These are phyloP conservation scores for Zaprionus africanus DNA, from an alignment of 1,140 invertebrate species.

Conservation along the genomic window DNA sequence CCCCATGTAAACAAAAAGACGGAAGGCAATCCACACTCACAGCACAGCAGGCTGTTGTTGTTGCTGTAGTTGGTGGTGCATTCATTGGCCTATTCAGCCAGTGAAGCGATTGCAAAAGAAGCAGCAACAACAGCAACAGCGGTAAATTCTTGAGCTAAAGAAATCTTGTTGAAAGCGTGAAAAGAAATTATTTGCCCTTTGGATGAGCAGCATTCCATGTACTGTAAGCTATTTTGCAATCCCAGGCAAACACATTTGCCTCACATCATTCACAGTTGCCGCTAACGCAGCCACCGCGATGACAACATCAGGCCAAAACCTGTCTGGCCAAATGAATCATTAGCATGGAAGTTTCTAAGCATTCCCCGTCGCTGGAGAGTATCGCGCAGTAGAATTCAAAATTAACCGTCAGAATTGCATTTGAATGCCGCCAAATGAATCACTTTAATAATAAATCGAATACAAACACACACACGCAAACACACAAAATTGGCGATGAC, in stretches of 20 bases:
- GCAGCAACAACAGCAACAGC: constrained; percentile 28
- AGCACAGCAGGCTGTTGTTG: constrained; percentile 32
- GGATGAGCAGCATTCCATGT: constrained; percentile 30
- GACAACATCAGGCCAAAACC: constrained; percentile 47
- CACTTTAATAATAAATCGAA: neutral
- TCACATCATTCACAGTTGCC: constrained; percentile 62
- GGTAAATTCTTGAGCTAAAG: constrained; percentile 74
- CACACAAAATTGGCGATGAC: constrained; percentile 14
- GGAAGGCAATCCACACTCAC: constrained; percentile 6
- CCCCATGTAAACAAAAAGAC: constrained; percentile 41
- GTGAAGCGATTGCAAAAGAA: constrained; percentile 43
- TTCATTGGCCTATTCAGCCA: constrained; percentile 60
- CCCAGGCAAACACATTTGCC: constrained; percentile 31
- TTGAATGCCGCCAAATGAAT: constrained; percentile 33
- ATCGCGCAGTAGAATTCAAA: constrained; percentile 24
- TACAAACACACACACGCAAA: constrained; percentile 9
- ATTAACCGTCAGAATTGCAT: constrained; percentile 36
- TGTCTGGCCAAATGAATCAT: constrained; percentile 43
- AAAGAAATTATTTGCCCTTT: constrained; percentile 56
- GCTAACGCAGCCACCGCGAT: constrained; percentile 12
- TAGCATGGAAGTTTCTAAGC: constrained; percentile 24
- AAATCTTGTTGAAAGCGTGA: constrained; percentile 80
- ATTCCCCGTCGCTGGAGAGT: neutral
- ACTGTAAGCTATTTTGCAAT: constrained; percentile 48
- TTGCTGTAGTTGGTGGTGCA: constrained; percentile 29